Evolutionary conservation across 1,140 invertebrate genomes (phyloP).

Genomic region (Ips typographus): DNA sequence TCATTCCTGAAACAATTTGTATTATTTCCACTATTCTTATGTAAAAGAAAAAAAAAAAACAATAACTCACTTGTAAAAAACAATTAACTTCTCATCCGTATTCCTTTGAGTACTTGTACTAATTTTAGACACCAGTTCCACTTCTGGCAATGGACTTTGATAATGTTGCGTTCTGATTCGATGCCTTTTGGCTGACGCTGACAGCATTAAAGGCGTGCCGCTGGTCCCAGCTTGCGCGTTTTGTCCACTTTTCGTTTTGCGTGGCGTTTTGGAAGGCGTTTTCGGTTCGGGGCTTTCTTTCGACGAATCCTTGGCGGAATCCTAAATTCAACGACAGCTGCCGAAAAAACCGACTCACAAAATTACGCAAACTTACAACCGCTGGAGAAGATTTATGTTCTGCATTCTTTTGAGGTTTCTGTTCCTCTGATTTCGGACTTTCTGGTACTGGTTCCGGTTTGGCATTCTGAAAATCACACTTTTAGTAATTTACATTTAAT

Average conservation of each 20-base stretch:
- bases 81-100: conserved; percentile 79
- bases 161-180: conserved; percentile 63
- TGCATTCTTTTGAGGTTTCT: too few species aligned
- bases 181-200: conserved; percentile 41
- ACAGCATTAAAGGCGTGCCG: conserved; percentile 36
- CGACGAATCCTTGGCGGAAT: not conserved
- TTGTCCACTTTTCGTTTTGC: conserved; percentile 46
- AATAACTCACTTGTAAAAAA: conserved; percentile 73
- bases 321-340: too few species aligned
- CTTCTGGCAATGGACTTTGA: conserved; percentile 76
- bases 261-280: conserved; percentile 45
- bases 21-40: not conserved
- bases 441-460: too few species aligned
- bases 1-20: conserved; percentile 66
- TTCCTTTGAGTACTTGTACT: conserved; percentile 64
- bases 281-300: conserved; percentile 8
- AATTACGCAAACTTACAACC: too few species aligned
- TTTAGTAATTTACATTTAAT: too few species aligned
- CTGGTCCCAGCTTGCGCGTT: conserved; percentile 39
- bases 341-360: too few species aligned
- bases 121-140: conserved; percentile 71
- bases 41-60: conserved; percentile 5
- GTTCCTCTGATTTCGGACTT: too few species aligned
- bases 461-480: too few species aligned
- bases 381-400: too few species aligned